Evolutionary conservation across 2,113 vertebrate species (phyloP), one percentile per base, ranked within the genome.

Genomic region (Stigmatopora argus): DNA sequence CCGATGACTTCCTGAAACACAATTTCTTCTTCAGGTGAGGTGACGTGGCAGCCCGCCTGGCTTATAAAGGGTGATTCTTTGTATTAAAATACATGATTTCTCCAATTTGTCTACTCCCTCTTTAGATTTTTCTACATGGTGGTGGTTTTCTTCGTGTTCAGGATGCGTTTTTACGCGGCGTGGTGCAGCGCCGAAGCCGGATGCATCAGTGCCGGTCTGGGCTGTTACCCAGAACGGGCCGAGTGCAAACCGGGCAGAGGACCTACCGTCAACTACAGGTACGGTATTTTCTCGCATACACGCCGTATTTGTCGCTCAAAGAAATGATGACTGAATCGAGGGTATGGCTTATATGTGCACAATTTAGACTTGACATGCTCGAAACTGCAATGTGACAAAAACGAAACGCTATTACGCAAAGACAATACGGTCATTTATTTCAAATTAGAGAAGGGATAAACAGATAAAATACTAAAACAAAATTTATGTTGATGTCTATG

Each of bases 121-220:
- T 78, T 72, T 75, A 93, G 94, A 82, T 81, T 94, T 26, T 93
- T 94, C 89, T 96, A 96, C 90, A 96, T 96, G 94, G 69, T 91
- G 2, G 92, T 87, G 0, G 79, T 94, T 59, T 95, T 96, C 87
- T 94, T 96, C 62, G 90, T 93, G 71, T 96, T 96, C 74, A 85
- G 94, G 71, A 94, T 96, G 94, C 92, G 94, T 65, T 96, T 96
- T 89, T 96, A 94, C 49, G 91, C 93, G 0, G 94, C 94, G 3
- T 96, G 95, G 95, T 93, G 94, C 44, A 87, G 89, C 0, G 93
- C 95, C 0, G 95, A 96, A 80, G 92, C 92, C 2, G 88, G 90
- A n/a, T 96, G 94, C 72, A 94, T 96, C 69, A 90, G 92, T 0
- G 93, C 93, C 0, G 93, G 92, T 53, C 90, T 96, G 9, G 95